These are phyloP conservation scores for Melanocharis versteri DNA, from an alignment of 2,113 vertebrate genomes.

Conservation along the genomic window DNA sequence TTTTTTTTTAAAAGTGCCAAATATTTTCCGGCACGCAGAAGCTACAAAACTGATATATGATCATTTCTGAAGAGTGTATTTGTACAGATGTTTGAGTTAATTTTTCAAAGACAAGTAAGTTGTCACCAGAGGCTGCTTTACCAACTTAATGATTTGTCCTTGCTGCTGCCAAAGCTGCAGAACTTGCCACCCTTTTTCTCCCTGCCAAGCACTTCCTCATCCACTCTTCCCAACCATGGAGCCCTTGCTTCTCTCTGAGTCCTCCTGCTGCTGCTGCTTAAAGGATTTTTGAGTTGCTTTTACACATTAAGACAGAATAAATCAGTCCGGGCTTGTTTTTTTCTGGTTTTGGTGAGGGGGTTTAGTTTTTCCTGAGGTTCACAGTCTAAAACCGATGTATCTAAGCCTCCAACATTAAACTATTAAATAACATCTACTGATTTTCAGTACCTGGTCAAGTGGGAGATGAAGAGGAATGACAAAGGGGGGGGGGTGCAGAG, in stretches of 20 bases:
- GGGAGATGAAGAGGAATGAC: fast-evolving
- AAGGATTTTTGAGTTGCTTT: background rate
- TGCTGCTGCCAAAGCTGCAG: background rate
- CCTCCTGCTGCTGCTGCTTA: background rate
- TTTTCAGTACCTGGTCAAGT: background rate
- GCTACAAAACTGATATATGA: fast-evolving
- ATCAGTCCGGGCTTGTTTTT: background rate
- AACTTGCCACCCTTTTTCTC: background rate
- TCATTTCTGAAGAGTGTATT: background rate
- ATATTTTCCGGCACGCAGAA: background rate
- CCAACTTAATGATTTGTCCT: background rate
- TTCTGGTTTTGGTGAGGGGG: background rate
- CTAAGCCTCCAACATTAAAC: background rate
- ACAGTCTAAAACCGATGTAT: background rate
- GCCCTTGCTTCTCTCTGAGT: background rate
- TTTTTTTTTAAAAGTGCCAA: fast-evolving
- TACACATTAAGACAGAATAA: background rate
- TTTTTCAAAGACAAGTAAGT: background rate
- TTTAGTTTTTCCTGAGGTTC: background rate
- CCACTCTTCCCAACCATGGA: background rate
- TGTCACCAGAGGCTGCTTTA: background rate
- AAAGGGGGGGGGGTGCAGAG: background rate
- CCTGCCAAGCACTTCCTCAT: background rate
- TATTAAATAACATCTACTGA: background rate
- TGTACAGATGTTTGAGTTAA: background rate